Percentiles rank a stretch among this genome's conserved stretches.
Evolutionary conservation across 2,888 invertebrate genomes (phyloP).

Genomic region (Coleophora deauratella): DNA sequence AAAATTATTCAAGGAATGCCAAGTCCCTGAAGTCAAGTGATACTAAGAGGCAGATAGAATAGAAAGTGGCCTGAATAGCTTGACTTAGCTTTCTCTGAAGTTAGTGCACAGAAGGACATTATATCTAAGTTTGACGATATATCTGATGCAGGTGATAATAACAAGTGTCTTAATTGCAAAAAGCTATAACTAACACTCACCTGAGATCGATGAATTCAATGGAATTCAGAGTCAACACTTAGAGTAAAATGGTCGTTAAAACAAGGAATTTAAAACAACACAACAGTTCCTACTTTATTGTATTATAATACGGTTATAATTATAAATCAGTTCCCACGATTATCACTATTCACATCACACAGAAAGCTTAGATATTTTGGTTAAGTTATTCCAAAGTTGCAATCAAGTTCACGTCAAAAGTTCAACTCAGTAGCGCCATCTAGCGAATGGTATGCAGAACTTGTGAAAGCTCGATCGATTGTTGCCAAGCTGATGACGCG

Average conservation of each 20-base stretch:
- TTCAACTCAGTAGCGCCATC: constrained; percentile 58
- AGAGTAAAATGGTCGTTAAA: constrained; percentile 25
- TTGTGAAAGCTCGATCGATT: constrained; percentile 55
- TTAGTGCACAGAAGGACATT: too few relatives aligned
- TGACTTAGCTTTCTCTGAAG: too few relatives aligned
- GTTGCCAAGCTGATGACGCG: constrained; percentile 17
- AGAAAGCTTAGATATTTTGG: constrained; percentile 67
- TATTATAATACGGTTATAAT: constrained; percentile 39
- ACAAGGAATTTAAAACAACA: constrained; percentile 30
- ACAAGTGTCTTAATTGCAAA: neutral
- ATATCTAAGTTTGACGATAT: neutral
- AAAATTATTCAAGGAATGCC: too few relatives aligned
- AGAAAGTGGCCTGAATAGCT: too few relatives aligned
- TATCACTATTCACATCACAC: constrained; percentile 55
- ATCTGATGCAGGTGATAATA: neutral
- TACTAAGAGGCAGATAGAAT: too few relatives aligned
- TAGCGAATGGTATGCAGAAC: constrained; percentile 46
- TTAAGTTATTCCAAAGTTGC: constrained; percentile 63
- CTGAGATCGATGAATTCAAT: constrained; percentile 29
- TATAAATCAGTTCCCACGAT: constrained; percentile 41
- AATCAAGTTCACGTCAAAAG: constrained; percentile 73
- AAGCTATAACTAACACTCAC: constrained; percentile 23
- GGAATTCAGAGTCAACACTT: constrained; percentile 20
- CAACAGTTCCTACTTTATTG: constrained; percentile 38
- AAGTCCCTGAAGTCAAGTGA: too few relatives aligned